phyloP scores from a whole-genome alignment of 2,888 invertebrate genomes.

The Taenaris catops region DNA sequence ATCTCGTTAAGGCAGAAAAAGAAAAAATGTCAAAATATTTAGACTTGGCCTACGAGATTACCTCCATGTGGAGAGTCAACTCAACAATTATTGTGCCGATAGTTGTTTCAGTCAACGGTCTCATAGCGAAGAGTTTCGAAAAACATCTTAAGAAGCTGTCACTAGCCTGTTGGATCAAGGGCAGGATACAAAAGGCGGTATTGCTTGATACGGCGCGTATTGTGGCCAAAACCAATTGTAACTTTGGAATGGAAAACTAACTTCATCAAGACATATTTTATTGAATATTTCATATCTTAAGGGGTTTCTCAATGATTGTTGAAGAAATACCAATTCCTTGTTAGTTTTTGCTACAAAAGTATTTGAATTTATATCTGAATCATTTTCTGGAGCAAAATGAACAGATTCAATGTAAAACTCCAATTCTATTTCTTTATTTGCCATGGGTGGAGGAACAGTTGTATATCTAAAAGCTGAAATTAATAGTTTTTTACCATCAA shows the following conservation, averaged over 20 bases:
- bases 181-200: no score
- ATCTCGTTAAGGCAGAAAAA: no score
- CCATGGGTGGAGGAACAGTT: constrained; percentile 92
- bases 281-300: constrained; percentile 44
- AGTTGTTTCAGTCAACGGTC: no score
- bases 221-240: constrained; percentile 82
- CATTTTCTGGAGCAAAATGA: constrained; percentile 70
- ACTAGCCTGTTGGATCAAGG: no score
- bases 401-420: constrained; percentile 79
- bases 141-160: no score
- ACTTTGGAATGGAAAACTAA: constrained; percentile 52
- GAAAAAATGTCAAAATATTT: no score
- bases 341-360: constrained; percentile 55
- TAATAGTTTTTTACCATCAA: constrained; percentile 86
- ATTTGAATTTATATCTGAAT: constrained; percentile 47
- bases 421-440: constrained; percentile 78
- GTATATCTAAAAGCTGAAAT: constrained; percentile 86
- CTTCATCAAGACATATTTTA: constrained; percentile 33
- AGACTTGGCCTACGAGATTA: no score
- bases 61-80: no score
- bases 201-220: no score
- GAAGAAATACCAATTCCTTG: constrained; percentile 53
- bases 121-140: no score
- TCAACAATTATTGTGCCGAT: no score
- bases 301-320: constrained; percentile 50